phyloP scores from a whole-genome alignment of 2,888 invertebrate genomes.

The Eledona agricola region DNA sequence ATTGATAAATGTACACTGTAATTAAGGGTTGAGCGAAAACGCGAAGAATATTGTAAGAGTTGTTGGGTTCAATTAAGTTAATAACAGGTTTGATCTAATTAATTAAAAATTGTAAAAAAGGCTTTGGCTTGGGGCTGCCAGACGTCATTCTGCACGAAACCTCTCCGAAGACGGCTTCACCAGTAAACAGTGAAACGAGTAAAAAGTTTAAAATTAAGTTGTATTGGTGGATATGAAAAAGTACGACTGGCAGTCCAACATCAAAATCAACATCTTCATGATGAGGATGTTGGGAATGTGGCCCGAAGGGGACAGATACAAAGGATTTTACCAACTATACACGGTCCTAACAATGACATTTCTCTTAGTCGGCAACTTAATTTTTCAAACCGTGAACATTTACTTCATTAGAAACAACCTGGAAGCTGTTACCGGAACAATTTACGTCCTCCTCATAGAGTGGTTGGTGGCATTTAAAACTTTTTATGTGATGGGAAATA shows the following conservation, averaged over 20 bases:
- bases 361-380: constrained; percentile 3
- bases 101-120: too few relatives aligned
- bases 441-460: constrained; percentile 12
- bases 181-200: too few relatives aligned
- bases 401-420: constrained; percentile 9
- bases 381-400: constrained; percentile 14
- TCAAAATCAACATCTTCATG: constrained; percentile 9
- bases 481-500: constrained; percentile 6
- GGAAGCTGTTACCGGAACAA: constrained; percentile 1
- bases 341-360: not conserved
- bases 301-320: constrained; percentile 15
- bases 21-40: constrained; percentile 1
- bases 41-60: too few relatives aligned
- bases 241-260: constrained; percentile 2
- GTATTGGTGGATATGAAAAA: constrained; percentile 1
- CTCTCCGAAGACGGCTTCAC: too few relatives aligned
- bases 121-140: too few relatives aligned
- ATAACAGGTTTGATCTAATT: too few relatives aligned
- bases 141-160: too few relatives aligned
- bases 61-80: too few relatives aligned
- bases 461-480: constrained; percentile 6
- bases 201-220: too few relatives aligned
- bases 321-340: constrained; percentile 6
- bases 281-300: constrained; percentile 13
- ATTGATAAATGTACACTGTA: constrained; percentile 4